Conservation (phyloP, 1,140 invertebrate genomes). For the Aphaenogaster ashmeadi region DNA sequence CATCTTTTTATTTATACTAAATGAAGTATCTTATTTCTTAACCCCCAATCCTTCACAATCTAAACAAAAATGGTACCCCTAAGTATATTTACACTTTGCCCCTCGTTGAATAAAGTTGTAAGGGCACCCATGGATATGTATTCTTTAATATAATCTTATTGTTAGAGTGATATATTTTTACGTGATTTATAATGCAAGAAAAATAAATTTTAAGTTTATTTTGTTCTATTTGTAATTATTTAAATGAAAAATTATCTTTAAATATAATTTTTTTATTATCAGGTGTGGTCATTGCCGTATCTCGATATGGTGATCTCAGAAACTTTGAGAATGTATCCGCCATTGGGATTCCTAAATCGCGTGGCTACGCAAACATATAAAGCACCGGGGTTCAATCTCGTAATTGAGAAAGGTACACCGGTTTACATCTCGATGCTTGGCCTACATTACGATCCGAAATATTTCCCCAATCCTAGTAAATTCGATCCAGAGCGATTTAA, state of each 20-base stretch:
- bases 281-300: constrained; percentile 69
- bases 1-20: too few relatives aligned
- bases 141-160: too few relatives aligned
- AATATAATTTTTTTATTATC: background rate
- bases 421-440: constrained; percentile 88
- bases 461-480: constrained; percentile 90
- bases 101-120: too few relatives aligned
- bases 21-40: too few relatives aligned
- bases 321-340: constrained; percentile 87
- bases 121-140: too few relatives aligned
- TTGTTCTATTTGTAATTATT: background rate
- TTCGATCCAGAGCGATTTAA: constrained; percentile 93
- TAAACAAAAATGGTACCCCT: too few relatives aligned
- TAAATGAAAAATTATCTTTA: background rate
- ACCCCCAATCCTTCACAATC: too few relatives aligned
- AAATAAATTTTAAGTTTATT: background rate
- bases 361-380: constrained; percentile 81
- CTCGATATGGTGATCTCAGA: constrained; percentile 83
- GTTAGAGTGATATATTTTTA: too few relatives aligned
- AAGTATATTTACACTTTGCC: too few relatives aligned
- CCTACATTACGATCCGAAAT: constrained; percentile 89
- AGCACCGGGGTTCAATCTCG: constrained; percentile 86
- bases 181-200: background rate
- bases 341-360: constrained; percentile 88
- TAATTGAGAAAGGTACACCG: constrained; percentile 87